These are phyloP conservation scores for Cheiracanthium punctorium DNA, from an alignment of 2,888 invertebrate species.

Conservation along the genomic window DNA sequence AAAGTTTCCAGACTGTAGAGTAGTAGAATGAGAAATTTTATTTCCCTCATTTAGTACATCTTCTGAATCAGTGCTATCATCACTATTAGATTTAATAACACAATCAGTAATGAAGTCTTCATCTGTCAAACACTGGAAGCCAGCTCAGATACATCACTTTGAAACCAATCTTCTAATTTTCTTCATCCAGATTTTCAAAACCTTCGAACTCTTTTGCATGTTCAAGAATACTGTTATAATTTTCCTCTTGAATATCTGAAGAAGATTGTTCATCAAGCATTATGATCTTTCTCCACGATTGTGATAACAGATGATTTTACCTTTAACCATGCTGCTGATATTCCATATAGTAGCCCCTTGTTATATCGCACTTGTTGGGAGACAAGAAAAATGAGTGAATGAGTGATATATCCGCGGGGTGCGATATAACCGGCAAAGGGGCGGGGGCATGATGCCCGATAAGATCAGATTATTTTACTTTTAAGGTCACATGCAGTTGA, in stretches of 20 bases:
- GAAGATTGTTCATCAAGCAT: too few relatives aligned
- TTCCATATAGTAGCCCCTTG: too few relatives aligned
- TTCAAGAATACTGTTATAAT: slow-evolving; percentile 2
- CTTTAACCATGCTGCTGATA: too few relatives aligned
- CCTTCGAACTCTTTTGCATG: neutral
- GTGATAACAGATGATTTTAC: too few relatives aligned
- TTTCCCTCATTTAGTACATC: neutral
- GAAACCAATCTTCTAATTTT: slow-evolving; percentile 8
- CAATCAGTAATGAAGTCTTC: neutral
- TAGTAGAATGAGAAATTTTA: neutral
- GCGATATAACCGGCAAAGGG: too few relatives aligned
- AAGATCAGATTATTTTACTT: too few relatives aligned
- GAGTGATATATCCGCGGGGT: too few relatives aligned
- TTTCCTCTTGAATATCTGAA: neutral
- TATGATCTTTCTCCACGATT: too few relatives aligned
- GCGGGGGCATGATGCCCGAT: too few relatives aligned
- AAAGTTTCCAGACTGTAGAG: neutral
- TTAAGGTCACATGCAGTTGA: too few relatives aligned
- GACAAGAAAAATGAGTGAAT: too few relatives aligned
- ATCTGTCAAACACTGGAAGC: neutral
- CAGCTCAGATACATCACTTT: neutral
- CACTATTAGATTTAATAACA: neutral
- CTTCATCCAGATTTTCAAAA: neutral
- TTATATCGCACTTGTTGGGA: too few relatives aligned
- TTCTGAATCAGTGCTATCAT: neutral